Base-by-base conservation (phyloP, 1,140 invertebrate species). In the Zaprionus vittiger region DNA sequence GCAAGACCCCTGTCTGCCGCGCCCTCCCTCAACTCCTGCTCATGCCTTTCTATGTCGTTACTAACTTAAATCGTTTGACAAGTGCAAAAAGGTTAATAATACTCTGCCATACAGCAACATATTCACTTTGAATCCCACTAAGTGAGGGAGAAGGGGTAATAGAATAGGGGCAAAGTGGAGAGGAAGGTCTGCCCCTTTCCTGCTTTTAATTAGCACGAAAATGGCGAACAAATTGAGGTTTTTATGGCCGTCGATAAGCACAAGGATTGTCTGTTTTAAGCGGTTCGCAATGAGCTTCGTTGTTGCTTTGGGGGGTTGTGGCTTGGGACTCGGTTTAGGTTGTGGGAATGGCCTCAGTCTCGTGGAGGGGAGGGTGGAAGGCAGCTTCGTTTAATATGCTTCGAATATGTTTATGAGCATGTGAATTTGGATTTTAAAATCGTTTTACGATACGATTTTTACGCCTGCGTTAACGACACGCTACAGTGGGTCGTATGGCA, bases 391-490 rank as follows among this genome's bases (percentile, higher is more conserved):
- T 52, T 52, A 24, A 66, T 66, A 66, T 56, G 22, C 64, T 47
- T 26, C 20, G 54, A 64, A 63, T 63, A 72, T 65, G 69, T 78
- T 80, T 78, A 80, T 80, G 75, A 24, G 61, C 70, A 74, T 80
- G 75, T 74, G 65, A 70, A 66, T 78, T 74, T 78, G 60, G 65
- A 74, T 69, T 77, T 78, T 61, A 47, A 78, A 78, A 80, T 78
- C 75, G 57, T 65, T 80, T 80, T 74, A 70, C 71, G 78, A 66
- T 64, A 64, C 71, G 62, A 70, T 70, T 80, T 76, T 80, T 63
- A 80, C 64, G 76, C 71, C 9, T 22, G 41, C 52, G 52, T 78
- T 78, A 80, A 80, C 71, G 76, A 80, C 75, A 52, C 14, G 49
- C 41, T 20, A 79, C 77, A 77, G 77, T 73, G 77, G 73, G 47